Evolutionary conservation across 2,888 invertebrate species (phyloP).

Genomic region (Halocaridina rubra): DNA sequence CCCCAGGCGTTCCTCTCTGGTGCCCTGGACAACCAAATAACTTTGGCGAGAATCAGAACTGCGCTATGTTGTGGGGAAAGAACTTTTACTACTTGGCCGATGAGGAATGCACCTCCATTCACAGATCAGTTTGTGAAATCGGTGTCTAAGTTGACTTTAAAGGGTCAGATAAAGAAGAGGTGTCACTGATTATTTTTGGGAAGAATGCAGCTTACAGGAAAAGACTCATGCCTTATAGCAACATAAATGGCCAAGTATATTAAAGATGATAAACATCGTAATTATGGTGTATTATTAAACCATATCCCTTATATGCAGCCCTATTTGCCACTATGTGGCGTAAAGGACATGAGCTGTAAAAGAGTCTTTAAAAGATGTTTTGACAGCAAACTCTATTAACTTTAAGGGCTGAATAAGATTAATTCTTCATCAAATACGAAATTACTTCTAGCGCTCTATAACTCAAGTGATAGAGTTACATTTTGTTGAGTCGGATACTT

Average conservation of each 20-base stretch:
- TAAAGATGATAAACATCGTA: not conserved
- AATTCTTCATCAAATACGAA: too few relatives aligned
- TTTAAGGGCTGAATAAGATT: too few relatives aligned
- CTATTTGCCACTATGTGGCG: too few relatives aligned
- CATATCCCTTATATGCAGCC: too few relatives aligned
- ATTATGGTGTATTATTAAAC: too few relatives aligned
- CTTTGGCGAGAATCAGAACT: not conserved
- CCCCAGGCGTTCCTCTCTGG: constrained; percentile 1
- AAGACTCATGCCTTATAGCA: not conserved
- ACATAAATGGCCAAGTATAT: not conserved
- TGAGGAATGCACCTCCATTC: not conserved
- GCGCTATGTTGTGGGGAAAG: not conserved
- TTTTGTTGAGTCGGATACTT: too few relatives aligned
- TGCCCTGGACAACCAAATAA: constrained; percentile 1
- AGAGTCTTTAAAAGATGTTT: too few relatives aligned
- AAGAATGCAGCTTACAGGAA: not conserved
- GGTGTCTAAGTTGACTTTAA: not conserved
- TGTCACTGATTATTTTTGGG: not conserved
- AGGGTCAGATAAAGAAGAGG: not conserved
- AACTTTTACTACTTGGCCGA: not conserved
- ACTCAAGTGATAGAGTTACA: too few relatives aligned
- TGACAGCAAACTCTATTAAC: too few relatives aligned
- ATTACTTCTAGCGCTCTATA: too few relatives aligned
- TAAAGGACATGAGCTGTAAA: too few relatives aligned
- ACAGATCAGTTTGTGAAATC: not conserved